These are phyloP conservation scores for Poecilobothrus nobilitatus DNA, from an alignment of 2,888 invertebrate genomes.

Conservation along the genomic window DNA sequence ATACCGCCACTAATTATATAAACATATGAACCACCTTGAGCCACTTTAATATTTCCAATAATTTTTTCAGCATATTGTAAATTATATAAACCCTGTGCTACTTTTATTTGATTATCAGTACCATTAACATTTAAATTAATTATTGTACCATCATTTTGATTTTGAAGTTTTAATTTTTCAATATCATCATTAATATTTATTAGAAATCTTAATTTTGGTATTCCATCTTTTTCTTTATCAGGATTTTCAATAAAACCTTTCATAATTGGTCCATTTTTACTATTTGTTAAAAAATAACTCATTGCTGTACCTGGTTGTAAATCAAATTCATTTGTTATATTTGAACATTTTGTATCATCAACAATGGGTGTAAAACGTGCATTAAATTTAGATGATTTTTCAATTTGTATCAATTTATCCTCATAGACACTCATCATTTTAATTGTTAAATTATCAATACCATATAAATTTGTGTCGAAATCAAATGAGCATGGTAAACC, in stretches of 20 bases:
- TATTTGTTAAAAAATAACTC: conserved; percentile 31
- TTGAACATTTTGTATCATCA: conserved; percentile 24
- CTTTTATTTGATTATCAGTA: conserved; percentile 15
- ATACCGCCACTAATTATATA: conserved; percentile 44
- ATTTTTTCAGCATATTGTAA: conserved; percentile 38
- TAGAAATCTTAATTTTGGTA: conserved; percentile 38
- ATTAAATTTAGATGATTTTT: conserved; percentile 24
- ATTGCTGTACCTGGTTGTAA: conserved; percentile 32
- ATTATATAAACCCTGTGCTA: conserved; percentile 40
- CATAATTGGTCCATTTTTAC: background rate
- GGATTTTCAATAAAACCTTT: conserved; percentile 26
- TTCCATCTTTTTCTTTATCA: conserved; percentile 33
- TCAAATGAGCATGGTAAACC: conserved; percentile 51
- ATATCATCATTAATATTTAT: conserved; percentile 30
- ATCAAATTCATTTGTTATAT: conserved; percentile 26
- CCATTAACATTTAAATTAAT: conserved; percentile 7
- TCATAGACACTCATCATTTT: conserved; percentile 44
- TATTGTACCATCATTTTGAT: background rate
- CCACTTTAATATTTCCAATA: conserved; percentile 41
- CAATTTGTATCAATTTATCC: conserved; percentile 37
- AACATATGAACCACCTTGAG: conserved; percentile 60
- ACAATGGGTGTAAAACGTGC: conserved; percentile 42
- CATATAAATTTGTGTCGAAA: conserved; percentile 31
- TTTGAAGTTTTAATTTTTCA: conserved; percentile 21
- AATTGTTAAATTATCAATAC: conserved; percentile 22